Evolutionary conservation across 2,888 invertebrate genomes (phyloP), one percentile per base, ranked within the genome.

Genomic region (Protophormia terraenovae): DNA sequence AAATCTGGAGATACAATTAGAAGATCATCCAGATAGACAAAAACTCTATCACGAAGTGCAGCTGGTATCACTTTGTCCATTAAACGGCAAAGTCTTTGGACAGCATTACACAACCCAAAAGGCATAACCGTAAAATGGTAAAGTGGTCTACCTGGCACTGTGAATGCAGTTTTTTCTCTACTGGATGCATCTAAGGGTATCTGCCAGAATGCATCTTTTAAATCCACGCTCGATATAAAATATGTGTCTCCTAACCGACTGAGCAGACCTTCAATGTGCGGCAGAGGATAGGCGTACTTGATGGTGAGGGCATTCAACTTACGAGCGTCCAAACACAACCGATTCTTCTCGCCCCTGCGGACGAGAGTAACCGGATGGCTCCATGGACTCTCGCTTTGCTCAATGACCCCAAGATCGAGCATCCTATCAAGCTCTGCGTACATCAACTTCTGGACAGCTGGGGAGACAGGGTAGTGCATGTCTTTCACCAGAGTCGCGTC

Each of bases 101-200:
- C 69, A 50, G 69, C 50, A 16, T 67, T 73, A 35, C 72, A 64
- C 16, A 72, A 50, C 14, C 75, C 75, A 29, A 87, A 84, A 8
- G 83, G 86, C 83, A 86, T 86, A 5, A 83, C 41, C 77, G 62
- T 76, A 16, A 66, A 67, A 67, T 38, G 66, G 29, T 55, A 67
- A 53, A 66, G 29, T n/a, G 53, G 53, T 22, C 41, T 14, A n/a
- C 72, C 55, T n/a, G 58, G 58, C 58, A 60, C 60, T 14, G 72
- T 72, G 29, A 72, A 72, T 16, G 69, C 60, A 7, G 69, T 78
- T 19, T 58, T 69, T 7, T 38, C 50, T 32, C 58, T 79, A 55
- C 69, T 79, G 12, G 24, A 12, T 5, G 14, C n/a, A 16, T 79
- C 64, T 38, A 79, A 27, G 7, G 71, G 71, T 55, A 80, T 80